phyloP scores from a whole-genome alignment of 2,797 vertebrate genomes.

The Alectoris magna region DNA sequence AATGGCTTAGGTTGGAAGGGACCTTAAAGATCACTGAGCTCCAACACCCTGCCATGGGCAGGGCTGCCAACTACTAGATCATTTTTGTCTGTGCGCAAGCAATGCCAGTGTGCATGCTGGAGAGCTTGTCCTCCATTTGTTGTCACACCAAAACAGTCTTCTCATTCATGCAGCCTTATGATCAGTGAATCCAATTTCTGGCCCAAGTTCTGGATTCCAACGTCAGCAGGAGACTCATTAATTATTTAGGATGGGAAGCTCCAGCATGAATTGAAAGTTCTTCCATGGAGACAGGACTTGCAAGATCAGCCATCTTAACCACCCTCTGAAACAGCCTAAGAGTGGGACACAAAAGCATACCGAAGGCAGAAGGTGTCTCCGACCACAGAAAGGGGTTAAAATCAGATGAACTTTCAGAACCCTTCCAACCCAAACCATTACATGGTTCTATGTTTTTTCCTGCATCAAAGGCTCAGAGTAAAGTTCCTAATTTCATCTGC shows the following conservation, averaged over 20 bases:
- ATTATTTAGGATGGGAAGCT: not conserved
- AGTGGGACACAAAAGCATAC: not conserved
- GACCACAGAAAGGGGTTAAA: not conserved
- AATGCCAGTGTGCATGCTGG: not conserved
- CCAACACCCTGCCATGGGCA: too few relatives aligned
- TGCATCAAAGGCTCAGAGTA: not conserved
- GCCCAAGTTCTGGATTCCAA: not conserved
- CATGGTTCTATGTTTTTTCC: not conserved
- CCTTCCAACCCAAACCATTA: not conserved
- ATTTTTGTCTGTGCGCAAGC: not conserved
- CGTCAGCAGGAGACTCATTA: not conserved
- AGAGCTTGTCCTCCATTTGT: not conserved
- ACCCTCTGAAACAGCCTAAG: not conserved
- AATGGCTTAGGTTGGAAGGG: too few relatives aligned
- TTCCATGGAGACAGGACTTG: not conserved
- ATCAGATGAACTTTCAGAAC: not conserved
- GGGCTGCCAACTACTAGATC: too few relatives aligned
- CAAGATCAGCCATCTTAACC: not conserved
- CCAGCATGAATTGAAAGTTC: not conserved
- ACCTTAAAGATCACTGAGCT: too few relatives aligned
- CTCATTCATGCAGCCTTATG: not conserved
- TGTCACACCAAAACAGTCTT: not conserved
- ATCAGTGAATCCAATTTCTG: not conserved
- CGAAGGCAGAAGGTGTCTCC: not conserved
- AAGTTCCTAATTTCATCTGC: conserved; percentile 3